Percentiles rank a stretch among this genome's conserved stretches.
Conservation (phyloP, 2,797 vertebrate genomes). For the Parauchenoglanis ngamensis region DNA sequence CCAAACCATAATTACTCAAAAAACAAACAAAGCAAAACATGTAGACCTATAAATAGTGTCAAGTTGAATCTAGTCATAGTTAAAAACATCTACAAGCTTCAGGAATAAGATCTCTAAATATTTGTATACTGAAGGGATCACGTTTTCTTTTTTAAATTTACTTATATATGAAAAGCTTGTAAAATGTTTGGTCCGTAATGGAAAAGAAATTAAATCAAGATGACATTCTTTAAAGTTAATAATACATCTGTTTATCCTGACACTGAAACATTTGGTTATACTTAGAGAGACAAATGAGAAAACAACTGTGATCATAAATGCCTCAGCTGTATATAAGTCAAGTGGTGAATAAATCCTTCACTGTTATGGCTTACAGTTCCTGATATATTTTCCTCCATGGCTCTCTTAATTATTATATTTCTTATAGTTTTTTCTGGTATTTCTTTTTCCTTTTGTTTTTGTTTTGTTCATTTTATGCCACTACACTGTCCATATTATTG, state of each 20-base stretch:
- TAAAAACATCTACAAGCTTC: neutral
- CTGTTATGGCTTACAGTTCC: neutral
- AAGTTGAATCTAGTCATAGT: neutral
- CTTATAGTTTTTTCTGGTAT: neutral
- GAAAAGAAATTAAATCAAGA: neutral
- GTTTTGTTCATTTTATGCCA: neutral
- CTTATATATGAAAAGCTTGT: neutral
- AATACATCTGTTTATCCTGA: neutral
- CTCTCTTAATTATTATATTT: neutral
- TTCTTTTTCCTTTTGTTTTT: neutral
- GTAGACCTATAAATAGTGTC: neutral
- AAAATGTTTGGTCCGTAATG: neutral
- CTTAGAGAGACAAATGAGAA: neutral
- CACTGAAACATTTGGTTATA: neutral
- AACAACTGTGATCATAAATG: neutral
- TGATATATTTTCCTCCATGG: neutral
- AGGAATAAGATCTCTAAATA: neutral
- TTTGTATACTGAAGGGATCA: neutral
- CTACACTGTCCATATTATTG: neutral
- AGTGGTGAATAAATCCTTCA: neutral
- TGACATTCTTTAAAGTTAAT: neutral
- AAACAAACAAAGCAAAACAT: neutral
- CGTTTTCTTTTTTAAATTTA: too few species aligned
- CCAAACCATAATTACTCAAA: neutral
- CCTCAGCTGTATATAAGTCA: neutral